Evolutionary conservation across 2,113 vertebrate genomes (phyloP).

Genomic region (Planiliza haematocheilus): DNA sequence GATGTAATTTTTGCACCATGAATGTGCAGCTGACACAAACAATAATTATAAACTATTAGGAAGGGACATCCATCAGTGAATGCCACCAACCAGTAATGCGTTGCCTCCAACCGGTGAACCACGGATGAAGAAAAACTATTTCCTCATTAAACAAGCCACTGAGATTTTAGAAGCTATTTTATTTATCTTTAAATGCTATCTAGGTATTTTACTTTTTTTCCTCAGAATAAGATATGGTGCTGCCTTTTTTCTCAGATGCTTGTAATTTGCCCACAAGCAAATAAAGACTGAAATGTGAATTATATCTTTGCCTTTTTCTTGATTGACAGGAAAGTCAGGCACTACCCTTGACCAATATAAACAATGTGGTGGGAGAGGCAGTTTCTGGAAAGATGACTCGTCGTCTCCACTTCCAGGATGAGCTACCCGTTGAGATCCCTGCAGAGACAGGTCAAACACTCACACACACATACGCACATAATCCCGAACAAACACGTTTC

Average conservation of each 20-base stretch:
- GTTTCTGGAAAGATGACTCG: constrained; percentile 75
- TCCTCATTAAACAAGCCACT: neutral
- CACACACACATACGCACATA: neutral
- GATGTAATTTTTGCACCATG: too few relatives aligned
- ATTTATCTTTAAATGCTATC: too few relatives aligned
- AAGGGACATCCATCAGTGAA: neutral
- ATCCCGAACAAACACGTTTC: neutral
- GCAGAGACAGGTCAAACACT: constrained; percentile 81
- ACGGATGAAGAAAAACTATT: neutral
- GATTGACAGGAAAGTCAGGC: constrained; percentile 89
- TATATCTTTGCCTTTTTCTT: neutral
- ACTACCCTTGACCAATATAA: constrained; percentile 86
- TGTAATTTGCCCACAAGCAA: neutral
- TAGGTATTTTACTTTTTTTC: neutral
- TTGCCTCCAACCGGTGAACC: neutral
- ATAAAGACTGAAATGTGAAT: neutral
- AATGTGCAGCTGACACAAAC: too few relatives aligned
- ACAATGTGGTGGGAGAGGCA: constrained; percentile 79
- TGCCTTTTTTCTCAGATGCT: neutral
- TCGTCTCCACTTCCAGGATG: constrained; percentile 83
- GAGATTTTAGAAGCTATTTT: neutral
- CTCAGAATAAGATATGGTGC: too few relatives aligned
- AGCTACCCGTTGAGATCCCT: constrained; percentile 73
- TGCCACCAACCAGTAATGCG: neutral
- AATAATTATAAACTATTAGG: neutral